Percentiles rank a stretch among this genome's conserved stretches.
phyloP scores from a whole-genome alignment of 2,113 vertebrate genomes.

The Perognathus longimembris region DNA sequence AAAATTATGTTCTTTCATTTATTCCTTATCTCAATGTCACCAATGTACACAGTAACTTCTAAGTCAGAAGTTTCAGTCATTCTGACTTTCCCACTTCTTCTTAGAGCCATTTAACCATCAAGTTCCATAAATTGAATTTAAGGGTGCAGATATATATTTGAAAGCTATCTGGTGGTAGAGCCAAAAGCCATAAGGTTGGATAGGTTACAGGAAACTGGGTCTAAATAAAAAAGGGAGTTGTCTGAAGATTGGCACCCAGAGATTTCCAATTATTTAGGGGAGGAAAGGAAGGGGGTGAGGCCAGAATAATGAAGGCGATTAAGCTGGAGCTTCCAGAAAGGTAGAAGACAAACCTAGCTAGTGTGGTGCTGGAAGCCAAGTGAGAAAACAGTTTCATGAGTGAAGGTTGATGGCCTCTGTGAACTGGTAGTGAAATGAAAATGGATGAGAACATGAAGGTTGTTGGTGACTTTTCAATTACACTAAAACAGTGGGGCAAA shows the following conservation, averaged over 20 bases:
- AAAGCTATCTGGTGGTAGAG: background rate
- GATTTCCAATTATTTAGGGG: background rate
- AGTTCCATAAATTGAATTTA: background rate
- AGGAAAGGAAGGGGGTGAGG: background rate
- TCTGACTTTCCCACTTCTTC: background rate
- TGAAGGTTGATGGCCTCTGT: background rate
- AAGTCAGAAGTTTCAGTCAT: background rate
- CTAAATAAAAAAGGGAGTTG: background rate
- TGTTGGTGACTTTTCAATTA: conserved; percentile 16
- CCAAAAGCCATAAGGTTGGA: conserved; percentile 26
- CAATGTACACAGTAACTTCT: background rate
- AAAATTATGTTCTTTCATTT: background rate
- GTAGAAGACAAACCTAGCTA: background rate
- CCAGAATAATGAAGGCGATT: background rate
- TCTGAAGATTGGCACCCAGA: background rate
- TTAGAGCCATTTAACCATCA: background rate
- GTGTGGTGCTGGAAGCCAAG: background rate
- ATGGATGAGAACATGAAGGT: background rate
- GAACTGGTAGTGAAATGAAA: background rate
- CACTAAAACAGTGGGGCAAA: background rate
- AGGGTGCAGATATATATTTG: background rate
- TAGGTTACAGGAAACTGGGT: background rate
- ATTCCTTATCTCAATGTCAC: background rate
- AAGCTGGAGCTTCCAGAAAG: background rate
- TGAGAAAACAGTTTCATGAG: background rate